Percentiles rank a stretch among this genome's conserved stretches.
Evolutionary conservation across 2,888 invertebrate species (phyloP).

Genomic region (Ceraclea dissimilis): DNA sequence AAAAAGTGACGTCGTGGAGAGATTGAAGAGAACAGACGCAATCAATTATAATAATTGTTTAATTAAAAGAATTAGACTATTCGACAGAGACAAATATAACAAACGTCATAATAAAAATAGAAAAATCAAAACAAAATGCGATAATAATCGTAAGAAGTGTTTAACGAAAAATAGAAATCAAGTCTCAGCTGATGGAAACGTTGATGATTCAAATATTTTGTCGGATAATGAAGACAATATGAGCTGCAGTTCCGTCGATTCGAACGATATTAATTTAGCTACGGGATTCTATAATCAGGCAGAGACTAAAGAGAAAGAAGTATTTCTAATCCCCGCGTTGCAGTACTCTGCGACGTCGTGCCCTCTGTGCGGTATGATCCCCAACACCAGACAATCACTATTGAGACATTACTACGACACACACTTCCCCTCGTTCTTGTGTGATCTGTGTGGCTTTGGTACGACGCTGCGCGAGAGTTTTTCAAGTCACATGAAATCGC

Average conservation of each 20-base stretch:
- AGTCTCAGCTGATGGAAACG: background rate
- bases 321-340: slow-evolving; percentile 10
- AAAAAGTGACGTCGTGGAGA: slow-evolving; percentile 10
- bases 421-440: slow-evolving; percentile 11
- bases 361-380: slow-evolving; percentile 12
- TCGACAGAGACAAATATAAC: background rate
- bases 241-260: slow-evolving; percentile 7
- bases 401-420: slow-evolving; percentile 13
- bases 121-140: background rate
- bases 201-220: background rate
- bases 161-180: background rate
- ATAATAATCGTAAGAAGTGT: background rate
- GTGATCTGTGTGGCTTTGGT: slow-evolving; percentile 11
- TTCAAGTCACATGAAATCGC: slow-evolving; percentile 7
- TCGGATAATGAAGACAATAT: slow-evolving; percentile 3
- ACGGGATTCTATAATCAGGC: slow-evolving; percentile 1
- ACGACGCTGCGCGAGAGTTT: slow-evolving; percentile 8
- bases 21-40: slow-evolving; percentile 5
- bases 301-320: slow-evolving; percentile 2
- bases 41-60: slow-evolving; percentile 5
- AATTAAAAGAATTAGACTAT: background rate
- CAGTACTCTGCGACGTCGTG: slow-evolving; percentile 4
- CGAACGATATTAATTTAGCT: slow-evolving; percentile 6
- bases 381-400: slow-evolving; percentile 8
- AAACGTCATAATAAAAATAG: slow-evolving; percentile 4